Base-by-base conservation (phyloP, 1,140 invertebrate genomes). In the Drosophila triauraria region DNA sequence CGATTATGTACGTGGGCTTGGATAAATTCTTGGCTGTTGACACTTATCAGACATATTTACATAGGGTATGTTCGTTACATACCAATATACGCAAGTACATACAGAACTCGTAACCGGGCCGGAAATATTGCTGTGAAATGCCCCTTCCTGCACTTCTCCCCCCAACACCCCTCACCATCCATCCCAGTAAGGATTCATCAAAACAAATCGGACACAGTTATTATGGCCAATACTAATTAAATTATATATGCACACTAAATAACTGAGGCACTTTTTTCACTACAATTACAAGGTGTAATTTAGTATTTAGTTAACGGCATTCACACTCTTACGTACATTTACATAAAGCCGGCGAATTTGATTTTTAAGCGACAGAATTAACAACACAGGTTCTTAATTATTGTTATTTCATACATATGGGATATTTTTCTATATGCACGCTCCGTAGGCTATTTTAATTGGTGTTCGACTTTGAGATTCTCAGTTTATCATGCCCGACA, bases 381-480 rank as follows among this genome's bases (percentile, higher is more conserved):
- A 72, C 54, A 72, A 72, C 70, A 60, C 67, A 72, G 70, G 30
- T 38, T 72, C 54, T 72, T 72, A 72, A 72, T 72, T 72, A 72
- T 72, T 72, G 68, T 72, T 72, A 71, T 48, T 72, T 59, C 47
- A 72, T 72, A 60, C 70, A 72, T 72, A 72, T 72, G 70, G 27
- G 70, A 72, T 72, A 40, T 72, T 60, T 72, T 72, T 59, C 23
- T 59, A 42, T 60, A 51, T 72, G 67, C 68, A 59, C 67, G 40
- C 6, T 72, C 58, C 10, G 53, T 30, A 51, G 54, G 40, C 51
- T 72, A 38, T 54, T 51, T 59, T 42, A 12, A 59, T 59, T 51
- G 54, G 53, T 38, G 10, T 30, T 60, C 53, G 46, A 32, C 35
- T n/a, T 44, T 72, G 70, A 60, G 70, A 72, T 72, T 72, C 70